phyloP scores from a whole-genome alignment of 2,113 vertebrate species.

The Tragelaphus buxtoni region DNA sequence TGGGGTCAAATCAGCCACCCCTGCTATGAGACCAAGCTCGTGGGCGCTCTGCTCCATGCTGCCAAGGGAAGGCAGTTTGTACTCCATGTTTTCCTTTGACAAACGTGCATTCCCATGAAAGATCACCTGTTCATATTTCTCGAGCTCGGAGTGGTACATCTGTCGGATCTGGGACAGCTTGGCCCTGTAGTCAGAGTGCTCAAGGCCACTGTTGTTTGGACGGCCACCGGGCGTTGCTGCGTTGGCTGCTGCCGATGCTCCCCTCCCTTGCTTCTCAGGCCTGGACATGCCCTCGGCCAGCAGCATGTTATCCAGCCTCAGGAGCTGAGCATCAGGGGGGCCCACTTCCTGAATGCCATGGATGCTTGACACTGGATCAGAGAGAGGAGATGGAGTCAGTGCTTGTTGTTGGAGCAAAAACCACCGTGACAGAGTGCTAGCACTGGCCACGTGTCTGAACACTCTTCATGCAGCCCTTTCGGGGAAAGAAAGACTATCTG shows the following conservation, averaged over 20 bases:
- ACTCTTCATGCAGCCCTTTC: not conserved
- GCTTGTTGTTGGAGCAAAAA: not conserved
- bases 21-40: not conserved
- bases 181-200: constrained; percentile 94
- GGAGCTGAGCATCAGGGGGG: constrained; percentile 89
- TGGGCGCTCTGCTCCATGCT: constrained; percentile 33
- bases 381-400: constrained; percentile 52
- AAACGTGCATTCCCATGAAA: constrained; percentile 63
- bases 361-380: constrained; percentile 87
- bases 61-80: constrained; percentile 52
- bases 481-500: not conserved
- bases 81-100: constrained; percentile 26
- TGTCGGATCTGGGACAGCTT: constrained; percentile 92
- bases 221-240: constrained; percentile 87
- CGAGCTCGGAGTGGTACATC: constrained; percentile 93
- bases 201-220: constrained; percentile 90
- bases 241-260: constrained; percentile 83
- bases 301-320: constrained; percentile 92
- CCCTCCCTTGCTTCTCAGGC: constrained; percentile 88
- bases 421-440: not conserved
- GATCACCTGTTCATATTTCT: constrained; percentile 94
- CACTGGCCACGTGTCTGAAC: not conserved
- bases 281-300: constrained; percentile 91
- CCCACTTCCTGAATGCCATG: constrained; percentile 89
- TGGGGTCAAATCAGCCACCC: not conserved